Evolutionary conservation across 1,140 invertebrate species (phyloP).

Genomic region (Archivesica marissinica): DNA sequence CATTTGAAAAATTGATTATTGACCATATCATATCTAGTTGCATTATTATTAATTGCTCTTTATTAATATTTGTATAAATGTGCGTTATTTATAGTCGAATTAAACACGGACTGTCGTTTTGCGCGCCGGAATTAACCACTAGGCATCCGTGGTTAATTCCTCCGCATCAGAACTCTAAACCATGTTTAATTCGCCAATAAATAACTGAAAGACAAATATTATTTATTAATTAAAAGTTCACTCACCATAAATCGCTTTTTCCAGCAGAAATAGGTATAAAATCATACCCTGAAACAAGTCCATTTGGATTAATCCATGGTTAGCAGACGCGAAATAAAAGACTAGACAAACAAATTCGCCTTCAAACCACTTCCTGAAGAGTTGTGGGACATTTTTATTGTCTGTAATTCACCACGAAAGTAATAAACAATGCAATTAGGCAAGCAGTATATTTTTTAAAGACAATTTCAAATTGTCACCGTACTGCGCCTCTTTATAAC

Average conservation of each 20-base stretch:
- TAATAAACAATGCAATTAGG: conserved; percentile 27
- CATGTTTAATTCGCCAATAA: no score
- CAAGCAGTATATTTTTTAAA: neutral
- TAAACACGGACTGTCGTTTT: no score
- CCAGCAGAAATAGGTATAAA: neutral
- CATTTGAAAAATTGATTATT: no score
- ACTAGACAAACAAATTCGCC: neutral
- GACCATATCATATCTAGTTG: no score
- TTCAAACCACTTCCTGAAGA: neutral
- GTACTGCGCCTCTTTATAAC: neutral
- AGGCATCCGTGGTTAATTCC: no score
- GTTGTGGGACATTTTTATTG: neutral
- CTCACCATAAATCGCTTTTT: neutral
- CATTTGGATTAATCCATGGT: neutral
- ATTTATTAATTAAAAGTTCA: no score
- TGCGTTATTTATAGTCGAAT: no score
- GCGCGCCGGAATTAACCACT: no score
- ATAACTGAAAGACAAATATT: no score
- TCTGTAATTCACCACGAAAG: neutral
- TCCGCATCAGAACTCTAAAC: no score
- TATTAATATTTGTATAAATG: no score
- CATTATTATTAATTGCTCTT: no score
- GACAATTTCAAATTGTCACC: conserved; percentile 9
- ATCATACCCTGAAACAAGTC: neutral
- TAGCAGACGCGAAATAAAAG: neutral